A percentile compares a stretch with the other conserved stretches of the same genome.
phyloP scores from a whole-genome alignment of 2,888 invertebrate genomes.

The Cataglyphis altisquamis region DNA sequence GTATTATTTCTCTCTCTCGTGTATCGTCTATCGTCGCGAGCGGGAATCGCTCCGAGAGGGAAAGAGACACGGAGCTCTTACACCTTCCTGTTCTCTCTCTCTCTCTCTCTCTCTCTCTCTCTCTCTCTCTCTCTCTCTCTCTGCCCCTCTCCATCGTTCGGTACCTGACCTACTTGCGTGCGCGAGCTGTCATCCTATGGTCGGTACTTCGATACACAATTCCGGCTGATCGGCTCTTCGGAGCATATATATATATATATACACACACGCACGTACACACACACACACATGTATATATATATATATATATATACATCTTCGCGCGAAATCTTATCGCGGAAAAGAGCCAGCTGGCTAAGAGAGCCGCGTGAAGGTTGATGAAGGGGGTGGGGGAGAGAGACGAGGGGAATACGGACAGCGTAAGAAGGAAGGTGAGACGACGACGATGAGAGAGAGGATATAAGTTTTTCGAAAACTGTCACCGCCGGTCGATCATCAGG shows the following conservation, averaged over 20 bases:
- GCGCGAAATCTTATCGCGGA: slow-evolving; percentile 34
- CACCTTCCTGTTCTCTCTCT: not conserved
- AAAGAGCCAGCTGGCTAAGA: not conserved
- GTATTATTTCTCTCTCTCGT: too few relatives aligned
- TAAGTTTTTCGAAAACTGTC: slow-evolving; percentile 79
- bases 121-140: not conserved
- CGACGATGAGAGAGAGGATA: slow-evolving; percentile 64
- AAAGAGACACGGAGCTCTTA: not conserved
- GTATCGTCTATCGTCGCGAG: not conserved
- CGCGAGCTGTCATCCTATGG: slow-evolving; percentile 75
- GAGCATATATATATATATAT: too few relatives aligned
- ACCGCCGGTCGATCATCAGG: slow-evolving; percentile 71
- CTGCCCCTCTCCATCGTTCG: slow-evolving; percentile 28
- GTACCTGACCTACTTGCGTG: slow-evolving; percentile 79
- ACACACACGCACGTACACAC: too few relatives aligned
- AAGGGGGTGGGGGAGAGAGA: not conserved
- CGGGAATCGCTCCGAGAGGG: not conserved
- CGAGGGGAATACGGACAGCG: slow-evolving; percentile 1
- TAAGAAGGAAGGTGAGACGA: slow-evolving; percentile 10
- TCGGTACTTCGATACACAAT: slow-evolving; percentile 26
- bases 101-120: not conserved
- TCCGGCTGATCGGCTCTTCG: slow-evolving; percentile 18
- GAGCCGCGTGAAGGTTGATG: slow-evolving; percentile 13
- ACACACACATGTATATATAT: too few relatives aligned
- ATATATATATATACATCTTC: not conserved